These are phyloP conservation scores for Phodopus roborovskii DNA, from an alignment of 2,113 vertebrate species.

Conservation along the genomic window DNA sequence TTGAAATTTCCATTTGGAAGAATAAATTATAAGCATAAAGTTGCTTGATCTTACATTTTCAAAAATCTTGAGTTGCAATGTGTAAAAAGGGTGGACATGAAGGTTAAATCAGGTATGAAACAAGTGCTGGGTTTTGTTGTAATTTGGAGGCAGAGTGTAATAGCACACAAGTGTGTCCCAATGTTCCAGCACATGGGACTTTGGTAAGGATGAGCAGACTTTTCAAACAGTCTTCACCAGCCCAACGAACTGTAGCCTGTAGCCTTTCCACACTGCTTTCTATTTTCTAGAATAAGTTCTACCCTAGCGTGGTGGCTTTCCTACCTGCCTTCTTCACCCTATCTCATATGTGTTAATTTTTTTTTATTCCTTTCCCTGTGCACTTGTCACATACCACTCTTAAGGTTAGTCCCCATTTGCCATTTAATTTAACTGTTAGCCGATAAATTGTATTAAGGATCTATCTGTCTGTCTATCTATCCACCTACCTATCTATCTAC, in stretches of 20 bases:
- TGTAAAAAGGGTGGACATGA: background rate
- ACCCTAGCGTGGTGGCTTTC: background rate
- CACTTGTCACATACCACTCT: background rate
- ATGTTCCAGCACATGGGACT: background rate
- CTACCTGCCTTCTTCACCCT: background rate
- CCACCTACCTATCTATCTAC: background rate
- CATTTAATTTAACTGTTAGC: background rate
- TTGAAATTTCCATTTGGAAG: constrained; percentile 35
- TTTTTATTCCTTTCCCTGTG: background rate
- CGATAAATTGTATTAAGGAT: background rate
- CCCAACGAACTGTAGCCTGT: background rate
- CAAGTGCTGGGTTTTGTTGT: background rate
- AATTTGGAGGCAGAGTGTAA: background rate
- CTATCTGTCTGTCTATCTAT: background rate
- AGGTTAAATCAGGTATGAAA: background rate
- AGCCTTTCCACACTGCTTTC: background rate
- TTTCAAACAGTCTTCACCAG: background rate
- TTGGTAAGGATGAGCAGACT: background rate
- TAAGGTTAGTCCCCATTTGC: background rate
- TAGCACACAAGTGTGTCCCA: background rate
- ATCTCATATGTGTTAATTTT: background rate
- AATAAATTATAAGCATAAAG: constrained; percentile 5
- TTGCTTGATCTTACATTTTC: background rate
- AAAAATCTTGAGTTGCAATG: background rate
- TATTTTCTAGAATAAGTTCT: background rate